Base-by-base conservation (phyloP, 2,888 invertebrate species). In the Philereme transversata region DNA sequence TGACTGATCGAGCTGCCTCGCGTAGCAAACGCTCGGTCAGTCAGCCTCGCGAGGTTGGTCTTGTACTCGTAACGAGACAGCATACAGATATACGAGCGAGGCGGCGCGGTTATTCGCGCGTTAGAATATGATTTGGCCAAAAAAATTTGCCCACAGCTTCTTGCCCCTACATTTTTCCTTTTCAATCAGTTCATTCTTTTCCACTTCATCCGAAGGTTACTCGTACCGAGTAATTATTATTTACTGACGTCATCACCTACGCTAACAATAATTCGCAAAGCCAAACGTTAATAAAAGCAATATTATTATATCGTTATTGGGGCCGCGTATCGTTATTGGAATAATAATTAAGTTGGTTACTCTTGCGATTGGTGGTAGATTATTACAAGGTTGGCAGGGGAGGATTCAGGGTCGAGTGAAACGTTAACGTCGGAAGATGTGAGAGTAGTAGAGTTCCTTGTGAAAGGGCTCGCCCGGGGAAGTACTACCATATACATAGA, bases 331-430 rank as follows among this genome's bases (percentile, higher is more conserved):
- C 66, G 65, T 68, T 71, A 72, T 72, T 70, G 70, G 70, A 68
- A 70, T 72, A 71, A 68, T 70, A 72, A 72, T 73, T 64, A 66
- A 57, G 64, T 22, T 22, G 22, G 22, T 71, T 71, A 68, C 64
- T 54, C 54, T 57, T 59, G 34, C 62, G 64, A 68, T 68, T 69
- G 65, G 55, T 49, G 63, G 60, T 60, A 62, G 69, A 68, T 70
- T 71, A 71, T 57, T 67, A 57, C 67, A 68, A 77, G 73, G 77
- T 68, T 69, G 49, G 33, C 22, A 66, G 64, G 60, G 53, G 47
- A 44, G 61, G 57, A 47, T 35, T 5, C n/a, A 35, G 47, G 9
- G 9, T n/a, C 7, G 5, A n/a, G 5, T 43, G 5, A 3, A 7
- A 38, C 6, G 8, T 38, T 38, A 6, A 38, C 4, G 4, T 38